Base-by-base conservation (phyloP, 2,888 invertebrate species). In the Cryptus viduatorius region DNA sequence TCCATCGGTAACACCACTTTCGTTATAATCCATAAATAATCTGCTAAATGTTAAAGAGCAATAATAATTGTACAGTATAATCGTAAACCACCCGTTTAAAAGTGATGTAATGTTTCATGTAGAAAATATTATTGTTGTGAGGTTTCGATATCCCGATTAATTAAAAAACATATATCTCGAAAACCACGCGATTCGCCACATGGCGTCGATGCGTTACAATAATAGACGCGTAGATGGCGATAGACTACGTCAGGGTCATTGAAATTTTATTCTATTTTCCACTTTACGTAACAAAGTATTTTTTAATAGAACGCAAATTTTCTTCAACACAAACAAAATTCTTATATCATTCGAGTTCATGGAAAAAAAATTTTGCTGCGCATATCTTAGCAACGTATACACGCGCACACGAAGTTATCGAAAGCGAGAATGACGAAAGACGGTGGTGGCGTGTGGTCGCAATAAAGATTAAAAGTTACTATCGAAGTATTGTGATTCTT, bases 381-480 rank as follows among this genome's bases (percentile, higher is more conserved):
- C 64, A 71, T 44, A 79, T 79, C 29, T 42, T 24, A 64, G 64
- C 29, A 4, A 8, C 37, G 1, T 37, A 37, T 37, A 29, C 71
- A 24, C 71, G 50, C 67, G 53, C 19, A 61, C 48, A 12, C 59
- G 19, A n/a, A n/a, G 37, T 64, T 79, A 79, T 79, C 71, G 14
- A 42, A 16, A 24, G 29, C 69, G 16, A 14, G 42, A 37, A 29
- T 71, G 61, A 79, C 64, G 68, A 69, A 69, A 78, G 46, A 29
- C n/a, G 44, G 31, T 29, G 56, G 14, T 59, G 24, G 10, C 29
- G 44, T 46, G 46, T 19, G 68, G 56, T 71, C 4, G 50, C 24
- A 42, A 24, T 14, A 5, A 44, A 71, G 16, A 46, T 72, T 71
- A 24, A 42, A 71, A 59, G 10, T 16, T 56, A 24, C 19, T 5